Conservation (phyloP, 1,140 invertebrate genomes). For the Acarapis woodi region DNA sequence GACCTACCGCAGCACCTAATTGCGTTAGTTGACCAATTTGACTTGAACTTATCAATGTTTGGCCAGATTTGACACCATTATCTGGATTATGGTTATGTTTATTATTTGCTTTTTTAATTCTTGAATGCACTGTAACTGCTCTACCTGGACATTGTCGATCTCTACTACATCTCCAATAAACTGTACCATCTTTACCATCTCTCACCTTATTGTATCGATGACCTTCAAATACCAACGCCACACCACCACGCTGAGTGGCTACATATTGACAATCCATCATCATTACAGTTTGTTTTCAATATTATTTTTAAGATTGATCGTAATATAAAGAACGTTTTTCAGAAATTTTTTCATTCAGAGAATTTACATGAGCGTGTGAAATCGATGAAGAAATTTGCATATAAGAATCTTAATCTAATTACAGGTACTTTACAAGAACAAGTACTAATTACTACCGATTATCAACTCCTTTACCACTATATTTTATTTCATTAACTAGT, state of each 20-base stretch:
- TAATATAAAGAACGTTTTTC: too few species aligned
- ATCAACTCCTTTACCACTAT: too few species aligned
- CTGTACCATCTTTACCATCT: constrained; percentile 15
- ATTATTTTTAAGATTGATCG: too few species aligned
- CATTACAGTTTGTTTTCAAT: too few species aligned
- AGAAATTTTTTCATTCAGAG: too few species aligned
- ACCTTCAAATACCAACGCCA: constrained; percentile 15
- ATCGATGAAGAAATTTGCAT: too few species aligned
- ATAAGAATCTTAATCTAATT: too few species aligned
- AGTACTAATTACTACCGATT: too few species aligned
- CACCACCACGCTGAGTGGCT: constrained; percentile 15
- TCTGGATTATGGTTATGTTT: constrained; percentile 16
- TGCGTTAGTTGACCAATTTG: neutral
- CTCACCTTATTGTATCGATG: constrained; percentile 16
- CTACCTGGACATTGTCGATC: constrained; percentile 15
- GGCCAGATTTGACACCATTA: constrained; percentile 5
- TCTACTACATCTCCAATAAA: constrained; percentile 15
- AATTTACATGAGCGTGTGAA: too few species aligned
- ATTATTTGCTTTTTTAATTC: constrained; percentile 16
- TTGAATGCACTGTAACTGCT: constrained; percentile 15
- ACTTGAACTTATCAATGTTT: neutral
- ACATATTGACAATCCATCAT: constrained; percentile 16
- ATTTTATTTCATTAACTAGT: too few species aligned
- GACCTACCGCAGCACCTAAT: neutral
- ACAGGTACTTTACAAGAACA: too few species aligned